Evolutionary conservation across 2,888 invertebrate species (phyloP), one percentile per base, ranked within the genome.

Genomic region (Azorinus chamasolen): DNA sequence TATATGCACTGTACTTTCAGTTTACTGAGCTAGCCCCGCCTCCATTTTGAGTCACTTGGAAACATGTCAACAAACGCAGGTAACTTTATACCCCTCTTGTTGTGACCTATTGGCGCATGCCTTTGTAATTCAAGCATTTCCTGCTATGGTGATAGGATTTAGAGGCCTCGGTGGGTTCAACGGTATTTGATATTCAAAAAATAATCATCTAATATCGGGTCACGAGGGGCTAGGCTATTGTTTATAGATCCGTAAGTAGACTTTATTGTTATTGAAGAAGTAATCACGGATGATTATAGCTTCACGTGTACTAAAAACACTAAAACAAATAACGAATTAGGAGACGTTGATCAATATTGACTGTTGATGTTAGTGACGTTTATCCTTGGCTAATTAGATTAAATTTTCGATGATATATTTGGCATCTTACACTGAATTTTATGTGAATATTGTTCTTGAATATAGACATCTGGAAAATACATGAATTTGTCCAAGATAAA

Each of bases 141-240:
- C 72, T 80, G 76, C 76, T 80, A 80, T 80, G 80, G 80, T 80
- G 80, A 80, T 80, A 76, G 72, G 65, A 63, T 70, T 71, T 71
- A 45, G 57, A 51, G 69, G 68, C 41, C 61, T 62, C 45, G 48
- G 63, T 53, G 62, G 68, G 70, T 69, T 75, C 64, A 75, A 41
- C 16, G 25, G 70, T 66, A 74, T 74, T 57, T 53, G 53, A 53
- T 25, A 53, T 27, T 27, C 32, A n/a, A n/a, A 22, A 24, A 50
- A 50, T 50, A 50, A 50, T 50, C 50, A 50, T 14, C n/a, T 50
- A 50, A 22, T 62, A 39, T 62, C 45, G 32, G 69, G 62, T 70
- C 69, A 70, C 46, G 59, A 10, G 18, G 25, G 61, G 27, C 27
- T 43, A 54, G 32, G 41, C 71, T 68, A 72, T 77, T 77, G 77